Evolutionary conservation across 2,113 vertebrate genomes (phyloP), one percentile per base, ranked within the genome.

Genomic region (Hemiscyllium ocellatum): DNA sequence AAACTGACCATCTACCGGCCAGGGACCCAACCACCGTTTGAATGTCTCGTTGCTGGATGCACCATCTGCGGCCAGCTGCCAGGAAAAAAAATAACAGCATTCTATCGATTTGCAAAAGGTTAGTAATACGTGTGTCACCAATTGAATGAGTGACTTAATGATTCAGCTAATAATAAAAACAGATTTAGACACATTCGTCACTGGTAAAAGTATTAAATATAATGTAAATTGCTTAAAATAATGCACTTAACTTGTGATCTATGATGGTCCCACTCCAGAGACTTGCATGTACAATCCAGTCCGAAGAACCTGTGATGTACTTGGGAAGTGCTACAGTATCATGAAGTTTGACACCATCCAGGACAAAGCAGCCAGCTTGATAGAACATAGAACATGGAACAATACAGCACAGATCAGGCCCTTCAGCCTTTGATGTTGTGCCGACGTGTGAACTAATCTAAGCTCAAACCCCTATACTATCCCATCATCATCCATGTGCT

Each of bases 141-240:
- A 95, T 52, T 95, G 94, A 95, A 19, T 24, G 66, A 94, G 93
- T 50, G 5, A 8, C 33, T 72, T 70, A 47, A 72, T 26, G 20
- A n/a, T 52, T 70, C 69, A 70, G 65, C 65, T 52, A 29, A 70
- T 72, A 95, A 95, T 47, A 26, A 72, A 72, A 50, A 47, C 29
- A 24, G 94, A 50, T 95, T 95, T 95, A 95, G 69, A 33, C 24
- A 72, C 26, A 72, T 72, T 70, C 24, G 72, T 95, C 42, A 95
- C 72, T 72, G 26, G 17, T 72, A 95, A 52, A 52, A 95, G 42
- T 19, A 52, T 26, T 66, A 72, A 95, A 29, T 52, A 0, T 70
- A 26, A 42, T 94, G 93, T 37, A 68, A 70, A 76, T 26, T 3
- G 42, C 0, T 68, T 69, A 13, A 68, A 47, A 26, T 17, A 33